Percentiles rank a stretch among this genome's conserved stretches.
Conservation (phyloP, 2,888 invertebrate genomes). For the Dusona sp. region DNA sequence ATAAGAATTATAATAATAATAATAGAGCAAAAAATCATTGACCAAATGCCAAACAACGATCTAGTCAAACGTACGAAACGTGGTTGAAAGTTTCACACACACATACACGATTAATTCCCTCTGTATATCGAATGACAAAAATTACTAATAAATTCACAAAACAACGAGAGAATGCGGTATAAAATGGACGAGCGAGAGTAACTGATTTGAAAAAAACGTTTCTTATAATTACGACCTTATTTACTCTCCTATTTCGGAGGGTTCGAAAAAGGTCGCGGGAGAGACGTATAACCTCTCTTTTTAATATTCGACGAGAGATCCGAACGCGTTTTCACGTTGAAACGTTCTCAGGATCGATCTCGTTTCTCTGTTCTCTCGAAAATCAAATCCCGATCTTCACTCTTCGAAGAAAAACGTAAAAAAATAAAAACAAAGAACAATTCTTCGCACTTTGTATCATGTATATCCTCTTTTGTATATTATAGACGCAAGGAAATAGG, state of each 20-base stretch:
- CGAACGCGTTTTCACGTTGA: slow-evolving; percentile 60
- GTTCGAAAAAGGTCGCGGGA: neutral
- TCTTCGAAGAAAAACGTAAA: slow-evolving; percentile 4
- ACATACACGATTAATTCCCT: neutral
- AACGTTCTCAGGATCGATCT: slow-evolving; percentile 59
- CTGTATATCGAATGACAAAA: neutral
- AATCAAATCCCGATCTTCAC: slow-evolving; percentile 3
- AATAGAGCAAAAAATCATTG: neutral
- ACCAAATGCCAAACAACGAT: slow-evolving; percentile 1
- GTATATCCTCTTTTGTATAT: slow-evolving; percentile 28
- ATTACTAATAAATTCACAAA: neutral
- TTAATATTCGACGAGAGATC: slow-evolving; percentile 34
- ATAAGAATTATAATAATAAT: neutral
- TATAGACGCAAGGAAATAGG: slow-evolving; percentile 18
- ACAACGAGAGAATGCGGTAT: neutral
- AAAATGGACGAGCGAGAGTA: neutral
- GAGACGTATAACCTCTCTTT: slow-evolving; percentile 7
- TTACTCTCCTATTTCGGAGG: neutral
- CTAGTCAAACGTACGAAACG: slow-evolving; percentile 5
- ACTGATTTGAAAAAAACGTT: neutral
- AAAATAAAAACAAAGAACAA: slow-evolving; percentile 7
- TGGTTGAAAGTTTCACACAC: neutral
- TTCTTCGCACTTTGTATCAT: slow-evolving; percentile 20
- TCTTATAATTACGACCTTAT: neutral
- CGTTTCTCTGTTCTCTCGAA: neutral